Base-by-base conservation (phyloP, 2,797 vertebrate species). In the Apodemus agrarius region DNA sequence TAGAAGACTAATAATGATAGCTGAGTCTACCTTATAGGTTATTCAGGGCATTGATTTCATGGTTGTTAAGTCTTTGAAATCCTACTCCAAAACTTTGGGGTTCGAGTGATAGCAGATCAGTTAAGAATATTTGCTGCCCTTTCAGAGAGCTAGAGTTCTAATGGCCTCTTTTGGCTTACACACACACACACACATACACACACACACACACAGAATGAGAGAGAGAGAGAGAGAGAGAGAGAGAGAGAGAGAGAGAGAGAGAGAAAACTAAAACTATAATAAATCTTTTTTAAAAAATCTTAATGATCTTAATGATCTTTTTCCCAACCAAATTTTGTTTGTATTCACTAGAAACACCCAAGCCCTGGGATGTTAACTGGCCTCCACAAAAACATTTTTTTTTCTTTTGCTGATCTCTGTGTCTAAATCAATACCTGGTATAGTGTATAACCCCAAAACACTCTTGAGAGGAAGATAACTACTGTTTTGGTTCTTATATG, bases 31-130 rank as follows among this genome's bases (percentile, higher is more conserved):
- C 14, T 52, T 57, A 40, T 3, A 89, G 31, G 10, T 31, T 72
- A 69, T 34, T 69, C 86, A 85, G 13, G 93, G 7, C 11, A 80
- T 76, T 54, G 31, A 63, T 67, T 90, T 92, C 31, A 74, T 85
- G 59, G 37, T 46, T 49, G 26, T 59, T 46, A 95, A 80, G 13
- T 80, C 49, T 29, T 94, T 94, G 89, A 93, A 92, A 87, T 21
- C 14, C 29, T 84, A 22, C 19, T 95, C 69, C 84, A 76, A 43
- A 31, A 92, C 43, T 49, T 31, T 49, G 49, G 49, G 78, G 31
- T 9, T n/a, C 54, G 31, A n/a, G 78, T 54, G 8, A 54, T n/a
- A 54, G 49, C 49, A 11, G 34, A 34, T 10, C 8, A 76, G 40
- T 16, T 46, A 76, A 29, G 40, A 76, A 40, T 16, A 49, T 34